Percentiles rank a stretch among this genome's conserved stretches.
Conservation (phyloP, 2,113 vertebrate genomes). For the Heterocephalus glaber region DNA sequence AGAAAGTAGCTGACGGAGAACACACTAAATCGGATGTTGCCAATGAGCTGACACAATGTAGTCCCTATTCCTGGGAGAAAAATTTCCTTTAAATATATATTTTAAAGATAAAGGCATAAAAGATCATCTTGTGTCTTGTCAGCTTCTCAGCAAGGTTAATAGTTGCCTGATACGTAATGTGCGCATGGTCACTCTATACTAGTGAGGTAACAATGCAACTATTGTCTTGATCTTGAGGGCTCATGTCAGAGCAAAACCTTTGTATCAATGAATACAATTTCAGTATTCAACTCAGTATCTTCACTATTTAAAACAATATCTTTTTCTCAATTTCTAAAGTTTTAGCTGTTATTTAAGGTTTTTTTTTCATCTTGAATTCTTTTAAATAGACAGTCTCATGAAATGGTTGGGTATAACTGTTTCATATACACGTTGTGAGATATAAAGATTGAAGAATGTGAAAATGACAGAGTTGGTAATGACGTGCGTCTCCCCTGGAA, state of each 20-base stretch:
- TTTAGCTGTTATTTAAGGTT: not conserved
- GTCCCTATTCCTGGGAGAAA: not conserved
- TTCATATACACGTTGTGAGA: not conserved
- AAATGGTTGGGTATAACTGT: not conserved
- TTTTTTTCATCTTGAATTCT: not conserved
- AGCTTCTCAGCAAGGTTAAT: conserved; percentile 13
- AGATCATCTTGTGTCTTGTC: conserved; percentile 6
- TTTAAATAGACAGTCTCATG: conserved; percentile 19
- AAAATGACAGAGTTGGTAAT: not conserved
- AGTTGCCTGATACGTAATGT: conserved; percentile 37
- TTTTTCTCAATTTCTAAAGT: not conserved
- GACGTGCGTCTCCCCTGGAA: not conserved
- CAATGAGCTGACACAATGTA: not conserved
- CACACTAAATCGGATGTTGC: not conserved
- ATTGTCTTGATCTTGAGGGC: conserved; percentile 35
- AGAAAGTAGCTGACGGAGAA: conserved; percentile 40
- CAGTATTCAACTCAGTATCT: not conserved
- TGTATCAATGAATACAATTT: not conserved
- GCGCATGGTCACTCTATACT: not conserved
- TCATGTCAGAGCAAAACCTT: conserved; percentile 3
- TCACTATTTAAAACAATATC: not conserved
- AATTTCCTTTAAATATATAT: not conserved
- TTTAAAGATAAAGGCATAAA: conserved; percentile 40
- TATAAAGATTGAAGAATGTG: not conserved
- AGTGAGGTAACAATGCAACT: conserved; percentile 23